phyloP scores from a whole-genome alignment of 35 echinoderm and acorn worm species.

The Heliocidaris tuberculata region DNA sequence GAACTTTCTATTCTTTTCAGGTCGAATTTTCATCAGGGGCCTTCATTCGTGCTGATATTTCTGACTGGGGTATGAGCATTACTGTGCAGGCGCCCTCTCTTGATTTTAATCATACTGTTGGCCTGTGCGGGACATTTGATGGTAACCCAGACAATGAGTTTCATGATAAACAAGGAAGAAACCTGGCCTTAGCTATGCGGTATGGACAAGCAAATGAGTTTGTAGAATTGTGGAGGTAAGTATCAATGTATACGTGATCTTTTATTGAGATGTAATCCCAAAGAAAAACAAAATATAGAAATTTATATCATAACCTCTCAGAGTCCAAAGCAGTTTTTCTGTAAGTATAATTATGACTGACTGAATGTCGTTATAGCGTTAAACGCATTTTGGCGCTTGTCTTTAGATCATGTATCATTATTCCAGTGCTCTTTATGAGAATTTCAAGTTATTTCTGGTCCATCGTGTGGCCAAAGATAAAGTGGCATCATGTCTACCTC shows the following conservation, averaged over 20 bases:
- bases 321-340: too few relatives aligned
- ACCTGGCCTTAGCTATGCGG: constrained; percentile 46
- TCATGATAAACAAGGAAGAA: constrained; percentile 55
- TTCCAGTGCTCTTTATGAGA: neutral
- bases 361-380: too few relatives aligned
- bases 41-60: constrained; percentile 85
- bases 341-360: too few relatives aligned
- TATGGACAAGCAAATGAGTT: constrained; percentile 84
- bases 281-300: neutral
- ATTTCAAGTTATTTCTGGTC: too few relatives aligned
- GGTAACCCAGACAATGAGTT: constrained; percentile 90
- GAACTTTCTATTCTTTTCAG: constrained; percentile 49
- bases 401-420: neutral
- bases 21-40: constrained; percentile 87
- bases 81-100: constrained; percentile 80
- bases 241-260: neutral
- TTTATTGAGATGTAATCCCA: neutral
- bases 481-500: too few relatives aligned
- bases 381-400: too few relatives aligned
- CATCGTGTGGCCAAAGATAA: too few relatives aligned
- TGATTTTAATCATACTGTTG: constrained; percentile 82
- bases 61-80: constrained; percentile 98
- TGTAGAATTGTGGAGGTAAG: constrained; percentile 92
- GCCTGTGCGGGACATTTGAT: constrained; percentile 91
- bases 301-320: neutral